phyloP scores from a whole-genome alignment of 1,140 invertebrate species.

The Myzus persicae region DNA sequence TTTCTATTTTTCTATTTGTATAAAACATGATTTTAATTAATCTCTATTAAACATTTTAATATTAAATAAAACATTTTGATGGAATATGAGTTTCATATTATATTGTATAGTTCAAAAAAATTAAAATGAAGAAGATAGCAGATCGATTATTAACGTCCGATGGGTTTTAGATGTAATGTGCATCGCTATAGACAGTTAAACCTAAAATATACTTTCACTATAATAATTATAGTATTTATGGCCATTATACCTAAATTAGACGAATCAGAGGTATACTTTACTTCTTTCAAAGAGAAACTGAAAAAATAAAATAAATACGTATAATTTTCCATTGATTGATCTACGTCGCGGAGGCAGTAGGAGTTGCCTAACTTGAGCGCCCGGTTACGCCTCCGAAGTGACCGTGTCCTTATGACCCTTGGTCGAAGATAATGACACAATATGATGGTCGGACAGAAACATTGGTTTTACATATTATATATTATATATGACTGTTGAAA shows the following conservation, averaged over 20 bases:
- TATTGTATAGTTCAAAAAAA: neutral
- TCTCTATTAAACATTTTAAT: neutral
- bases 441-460: neutral
- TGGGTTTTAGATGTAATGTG: neutral
- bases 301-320: neutral
- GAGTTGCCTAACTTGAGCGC: slow-evolving; percentile 53
- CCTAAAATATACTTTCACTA: neutral
- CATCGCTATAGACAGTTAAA: neutral
- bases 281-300: neutral
- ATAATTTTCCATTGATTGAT: neutral
- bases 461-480: neutral
- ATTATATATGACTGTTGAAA: neutral
- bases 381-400: slow-evolving; percentile 36
- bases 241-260: neutral
- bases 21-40: neutral
- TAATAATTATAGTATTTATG: slow-evolving; percentile 14
- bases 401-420: slow-evolving; percentile 33
- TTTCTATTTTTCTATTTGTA: neutral
- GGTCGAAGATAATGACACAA: slow-evolving; percentile 27
- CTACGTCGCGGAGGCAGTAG: neutral
- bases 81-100: neutral
- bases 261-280: neutral
- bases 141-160: neutral
- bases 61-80: neutral
- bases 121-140: neutral